These are phyloP conservation scores for Drosophila trapezifrons DNA, from an alignment of 1,140 invertebrate species.

Conservation along the genomic window DNA sequence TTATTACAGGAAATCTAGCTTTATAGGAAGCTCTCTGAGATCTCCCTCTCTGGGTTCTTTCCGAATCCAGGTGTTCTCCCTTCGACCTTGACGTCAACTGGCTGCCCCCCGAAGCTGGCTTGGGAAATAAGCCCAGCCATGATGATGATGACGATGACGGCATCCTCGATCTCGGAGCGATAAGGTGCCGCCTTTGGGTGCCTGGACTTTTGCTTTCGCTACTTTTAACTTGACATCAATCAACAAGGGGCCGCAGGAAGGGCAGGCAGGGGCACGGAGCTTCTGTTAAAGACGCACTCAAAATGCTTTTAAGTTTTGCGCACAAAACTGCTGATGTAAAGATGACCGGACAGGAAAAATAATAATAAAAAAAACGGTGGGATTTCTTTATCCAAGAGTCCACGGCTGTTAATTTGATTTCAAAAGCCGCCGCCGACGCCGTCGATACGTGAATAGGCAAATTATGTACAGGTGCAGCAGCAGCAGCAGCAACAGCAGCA, in stretches of 20 bases:
- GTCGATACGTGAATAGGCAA: slow-evolving; percentile 71
- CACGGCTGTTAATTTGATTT: slow-evolving; percentile 72
- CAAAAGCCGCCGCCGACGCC: slow-evolving; percentile 60
- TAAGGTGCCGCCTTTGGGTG: slow-evolving; percentile 35
- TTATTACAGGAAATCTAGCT: too few relatives aligned
- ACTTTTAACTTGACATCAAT: slow-evolving; percentile 77
- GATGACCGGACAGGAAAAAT: slow-evolving; percentile 67
- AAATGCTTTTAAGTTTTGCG: slow-evolving; percentile 77
- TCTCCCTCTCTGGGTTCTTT: too few relatives aligned
- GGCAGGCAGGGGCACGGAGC: slow-evolving; percentile 6
- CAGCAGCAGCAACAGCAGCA: slow-evolving; percentile 32
- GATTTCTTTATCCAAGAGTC: slow-evolving; percentile 38
- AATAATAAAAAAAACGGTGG: slow-evolving; percentile 24
- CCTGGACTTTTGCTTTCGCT: slow-evolving; percentile 53
- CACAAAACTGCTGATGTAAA: slow-evolving; percentile 69
- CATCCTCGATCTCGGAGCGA: slow-evolving; percentile 47
- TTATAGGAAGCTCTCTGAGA: neutral
- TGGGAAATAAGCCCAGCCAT: slow-evolving; percentile 20
- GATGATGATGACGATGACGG: slow-evolving; percentile 32
- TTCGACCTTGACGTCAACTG: slow-evolving; percentile 36
- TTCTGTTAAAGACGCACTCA: slow-evolving; percentile 77
- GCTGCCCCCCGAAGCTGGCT: neutral
- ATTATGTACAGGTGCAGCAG: slow-evolving; percentile 70
- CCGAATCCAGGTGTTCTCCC: neutral
- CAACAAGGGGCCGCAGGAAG: slow-evolving; percentile 21